phyloP scores from a whole-genome alignment of 1,140 invertebrate genomes.

The Coptotermes formosanus region DNA sequence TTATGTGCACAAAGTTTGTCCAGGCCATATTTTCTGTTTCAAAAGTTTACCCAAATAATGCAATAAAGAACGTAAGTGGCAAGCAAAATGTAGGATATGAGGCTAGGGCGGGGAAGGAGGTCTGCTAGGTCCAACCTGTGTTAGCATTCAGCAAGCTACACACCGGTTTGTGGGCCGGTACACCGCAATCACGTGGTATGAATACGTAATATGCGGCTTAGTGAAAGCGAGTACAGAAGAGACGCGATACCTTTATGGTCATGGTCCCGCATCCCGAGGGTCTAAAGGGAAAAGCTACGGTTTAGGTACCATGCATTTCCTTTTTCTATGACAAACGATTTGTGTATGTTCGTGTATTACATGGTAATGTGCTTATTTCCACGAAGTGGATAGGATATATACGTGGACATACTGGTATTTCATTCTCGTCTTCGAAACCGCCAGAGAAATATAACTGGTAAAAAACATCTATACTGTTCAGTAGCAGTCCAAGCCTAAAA shows the following conservation, averaged over 20 bases:
- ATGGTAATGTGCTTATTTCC: neutral
- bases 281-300: neutral
- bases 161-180: neutral
- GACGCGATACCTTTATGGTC: neutral
- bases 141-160: neutral
- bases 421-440: neutral
- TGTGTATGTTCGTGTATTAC: neutral
- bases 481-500: too few species aligned
- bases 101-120: too few species aligned
- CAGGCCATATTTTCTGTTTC: neutral
- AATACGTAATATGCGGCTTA: neutral
- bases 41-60: neutral
- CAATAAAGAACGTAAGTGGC: neutral
- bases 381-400: neutral
- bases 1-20: neutral
- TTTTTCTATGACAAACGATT: constrained; percentile 7
- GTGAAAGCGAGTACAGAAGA: neutral
- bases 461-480: too few species aligned
- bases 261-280: neutral
- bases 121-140: neutral
- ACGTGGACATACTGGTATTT: neutral
- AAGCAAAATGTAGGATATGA: neutral
- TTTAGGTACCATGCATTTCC: neutral
- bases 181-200: constrained; percentile 17
- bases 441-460: neutral